A percentile compares a stretch with the other conserved stretches of the same genome.
phyloP scores from a whole-genome alignment of 2,113 vertebrate genomes.

The mouse (Mus musculus) region DNA sequence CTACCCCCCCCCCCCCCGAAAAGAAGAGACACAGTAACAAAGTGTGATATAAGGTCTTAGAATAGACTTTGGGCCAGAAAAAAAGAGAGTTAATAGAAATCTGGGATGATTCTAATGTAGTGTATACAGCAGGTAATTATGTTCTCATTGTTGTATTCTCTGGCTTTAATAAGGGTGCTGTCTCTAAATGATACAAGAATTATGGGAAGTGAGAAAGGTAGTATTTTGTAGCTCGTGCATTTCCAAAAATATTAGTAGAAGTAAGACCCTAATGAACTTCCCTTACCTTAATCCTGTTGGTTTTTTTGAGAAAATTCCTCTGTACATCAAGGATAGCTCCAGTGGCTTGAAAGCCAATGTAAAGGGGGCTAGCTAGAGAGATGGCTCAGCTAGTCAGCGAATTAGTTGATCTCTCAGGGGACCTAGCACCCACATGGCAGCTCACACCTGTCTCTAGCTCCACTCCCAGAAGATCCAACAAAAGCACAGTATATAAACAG shows the following conservation, averaged over 20 bases:
- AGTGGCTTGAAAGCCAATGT: neutral
- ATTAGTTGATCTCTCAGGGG: neutral
- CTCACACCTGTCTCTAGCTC: too few species aligned
- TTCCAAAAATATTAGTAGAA: conserved; percentile 29
- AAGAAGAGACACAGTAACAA: neutral
- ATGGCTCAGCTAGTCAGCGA: neutral
- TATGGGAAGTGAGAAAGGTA: neutral
- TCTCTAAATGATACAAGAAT: neutral
- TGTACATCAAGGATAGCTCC: neutral
- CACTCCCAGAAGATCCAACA: too few species aligned
- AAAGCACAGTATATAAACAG: too few species aligned
- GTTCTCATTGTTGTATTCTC: neutral
- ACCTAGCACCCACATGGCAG: too few species aligned
- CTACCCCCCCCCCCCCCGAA: too few species aligned
- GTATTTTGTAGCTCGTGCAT: conserved; percentile 1
- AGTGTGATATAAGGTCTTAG: neutral
- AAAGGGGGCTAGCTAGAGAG: neutral
- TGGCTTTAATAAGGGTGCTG: conserved; percentile 9
- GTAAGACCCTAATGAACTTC: conserved; percentile 41
- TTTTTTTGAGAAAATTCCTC: too few species aligned
- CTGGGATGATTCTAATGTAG: neutral
- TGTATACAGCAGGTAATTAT: neutral
- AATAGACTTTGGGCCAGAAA: neutral
- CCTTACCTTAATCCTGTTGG: neutral
- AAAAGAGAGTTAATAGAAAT: conserved; percentile 2